phyloP scores from a whole-genome alignment of 2,888 invertebrate genomes.

The Ectemnius lituratus region DNA sequence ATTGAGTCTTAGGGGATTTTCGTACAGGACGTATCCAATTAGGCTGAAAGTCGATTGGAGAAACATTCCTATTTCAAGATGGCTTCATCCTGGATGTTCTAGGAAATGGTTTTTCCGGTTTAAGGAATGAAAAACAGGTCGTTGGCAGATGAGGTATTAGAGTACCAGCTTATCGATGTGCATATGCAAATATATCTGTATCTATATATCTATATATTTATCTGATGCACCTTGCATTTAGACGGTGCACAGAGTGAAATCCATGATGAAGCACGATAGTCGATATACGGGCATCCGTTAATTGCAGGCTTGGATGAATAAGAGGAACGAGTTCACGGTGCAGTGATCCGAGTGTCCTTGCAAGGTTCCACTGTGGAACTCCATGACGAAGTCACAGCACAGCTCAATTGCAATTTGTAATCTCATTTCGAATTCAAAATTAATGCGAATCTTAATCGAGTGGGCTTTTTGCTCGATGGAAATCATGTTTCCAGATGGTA shows the following conservation, averaged over 20 bases:
- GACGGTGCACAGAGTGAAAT: neutral
- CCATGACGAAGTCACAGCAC: constrained; percentile 2
- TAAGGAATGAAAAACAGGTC: neutral
- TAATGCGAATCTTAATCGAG: neutral
- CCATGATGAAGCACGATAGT: neutral
- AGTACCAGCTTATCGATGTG: neutral
- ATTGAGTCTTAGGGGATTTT: neutral
- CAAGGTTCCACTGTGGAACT: constrained; percentile 40
- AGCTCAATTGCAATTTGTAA: neutral
- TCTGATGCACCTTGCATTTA: neutral
- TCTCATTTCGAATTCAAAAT: constrained; percentile 12
- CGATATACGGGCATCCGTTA: no score
- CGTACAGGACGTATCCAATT: neutral
- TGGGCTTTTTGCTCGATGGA: no score
- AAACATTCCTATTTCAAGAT: neutral
- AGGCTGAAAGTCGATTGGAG: neutral
- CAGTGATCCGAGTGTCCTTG: constrained; percentile 38
- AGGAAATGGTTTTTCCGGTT: neutral
- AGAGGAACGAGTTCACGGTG: constrained; percentile 49
- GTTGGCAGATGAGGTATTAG: neutral
- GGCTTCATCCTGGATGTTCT: constrained; percentile 3
- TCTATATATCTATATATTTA: neutral
- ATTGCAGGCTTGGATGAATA: constrained; percentile 3
- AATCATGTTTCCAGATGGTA: no score
- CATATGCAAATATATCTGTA: neutral